Base-by-base conservation (phyloP, 2,888 invertebrate species). In the Cybosia mesomella region DNA sequence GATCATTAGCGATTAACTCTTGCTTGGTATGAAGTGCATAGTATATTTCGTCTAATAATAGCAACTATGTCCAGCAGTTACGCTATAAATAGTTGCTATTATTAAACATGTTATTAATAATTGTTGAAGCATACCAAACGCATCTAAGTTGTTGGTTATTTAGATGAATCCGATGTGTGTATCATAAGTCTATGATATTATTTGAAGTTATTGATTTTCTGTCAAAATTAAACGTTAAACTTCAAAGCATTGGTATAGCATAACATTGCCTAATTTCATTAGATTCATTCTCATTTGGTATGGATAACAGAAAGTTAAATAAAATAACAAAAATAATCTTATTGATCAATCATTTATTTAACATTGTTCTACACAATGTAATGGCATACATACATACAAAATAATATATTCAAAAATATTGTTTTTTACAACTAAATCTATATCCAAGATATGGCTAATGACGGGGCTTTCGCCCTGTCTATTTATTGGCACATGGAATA, bases 401-500 rank as follows among this genome's bases (percentile, higher is more conserved):
- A 85, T 82, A 83, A 81, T 88, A 87, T 89, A 87, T 86, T 88
- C 85, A 89, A 89, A 88, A 88, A 87, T 89, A 89, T 87, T 86
- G 87, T 89, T 91, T 89, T 91, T 91, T 88, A 88, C 87, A 89
- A 81, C 89, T 92, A 86, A 89, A 86, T 85, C 89, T 91, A 90
- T 87, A 89, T 91, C 82, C 90, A 91, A 90, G 90, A 92, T 94
- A 95, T 94, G 93, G 94, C 94, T 94, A 92, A 84, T 78, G 92
- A 93, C 91, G 88, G 90, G 84, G 72, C 64, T 70, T 76, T 79
- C 77, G 85, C 77, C 75, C 88, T 77, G 83, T 85, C 87, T 85
- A 80, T 75, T 76, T 87, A 86, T 94, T 94, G 94, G 94, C 94
- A 94, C 94, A 90, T 93, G 87, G 90, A 92, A 90, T 90, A 86